These are phyloP conservation scores for Zhengitettix transpicula DNA, from an alignment of 2,888 invertebrate species.

Conservation along the genomic window DNA sequence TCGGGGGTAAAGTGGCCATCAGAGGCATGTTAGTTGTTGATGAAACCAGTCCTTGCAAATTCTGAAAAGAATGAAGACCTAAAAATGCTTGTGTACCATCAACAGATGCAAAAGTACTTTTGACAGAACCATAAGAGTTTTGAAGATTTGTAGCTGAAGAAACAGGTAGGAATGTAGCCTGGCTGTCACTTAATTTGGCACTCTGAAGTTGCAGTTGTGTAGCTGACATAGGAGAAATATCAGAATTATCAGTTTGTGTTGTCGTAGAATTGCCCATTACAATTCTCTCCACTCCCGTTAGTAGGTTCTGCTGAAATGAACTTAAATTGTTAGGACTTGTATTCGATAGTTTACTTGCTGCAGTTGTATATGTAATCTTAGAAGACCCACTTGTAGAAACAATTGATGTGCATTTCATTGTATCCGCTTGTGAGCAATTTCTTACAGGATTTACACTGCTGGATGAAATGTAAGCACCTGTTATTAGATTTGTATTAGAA, in stretches of 20 bases:
- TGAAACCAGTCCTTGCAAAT: conserved; percentile 9
- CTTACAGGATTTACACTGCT: neutral
- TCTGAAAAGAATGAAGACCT: conserved; percentile 7
- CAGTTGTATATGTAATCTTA: neutral
- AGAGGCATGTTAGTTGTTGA: conserved; percentile 6
- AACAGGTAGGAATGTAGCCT: neutral
- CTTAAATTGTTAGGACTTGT: neutral
- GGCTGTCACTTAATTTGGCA: neutral
- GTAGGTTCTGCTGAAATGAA: neutral
- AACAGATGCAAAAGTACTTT: neutral
- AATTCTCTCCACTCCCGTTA: neutral
- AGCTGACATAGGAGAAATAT: neutral
- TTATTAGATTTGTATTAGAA: too few species aligned
- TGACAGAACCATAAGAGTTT: neutral
- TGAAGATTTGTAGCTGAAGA: neutral
- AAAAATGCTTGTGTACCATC: conserved; percentile 3
- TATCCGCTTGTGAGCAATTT: neutral
- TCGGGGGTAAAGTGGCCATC: conserved; percentile 5
- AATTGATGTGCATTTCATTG: neutral
- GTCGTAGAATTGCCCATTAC: conserved; percentile 3
- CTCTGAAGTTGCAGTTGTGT: neutral
- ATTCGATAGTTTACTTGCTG: neutral
- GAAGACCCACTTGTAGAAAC: neutral
- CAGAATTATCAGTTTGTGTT: conserved; percentile 5
- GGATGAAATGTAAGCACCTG: too few species aligned